These are phyloP conservation scores for Diachasmimorpha longicaudata DNA, from an alignment of 1,140 invertebrate species.

Conservation along the genomic window DNA sequence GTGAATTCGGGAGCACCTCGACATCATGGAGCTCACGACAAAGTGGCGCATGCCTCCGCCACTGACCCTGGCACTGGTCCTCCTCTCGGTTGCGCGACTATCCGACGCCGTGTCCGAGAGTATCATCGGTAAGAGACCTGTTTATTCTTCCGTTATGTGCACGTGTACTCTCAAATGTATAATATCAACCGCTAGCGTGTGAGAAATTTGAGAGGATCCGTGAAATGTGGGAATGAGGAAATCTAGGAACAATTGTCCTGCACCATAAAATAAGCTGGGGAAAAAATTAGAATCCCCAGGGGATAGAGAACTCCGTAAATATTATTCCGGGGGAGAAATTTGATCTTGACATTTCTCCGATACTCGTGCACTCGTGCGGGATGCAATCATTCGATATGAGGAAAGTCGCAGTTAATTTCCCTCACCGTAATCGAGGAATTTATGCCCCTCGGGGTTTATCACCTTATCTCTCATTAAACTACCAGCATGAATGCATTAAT, in stretches of 20 bases:
- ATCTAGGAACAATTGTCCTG: background rate
- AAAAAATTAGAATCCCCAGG: background rate
- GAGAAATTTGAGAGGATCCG: background rate
- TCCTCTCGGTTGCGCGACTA: constrained; percentile 25
- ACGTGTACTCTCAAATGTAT: background rate
- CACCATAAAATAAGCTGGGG: background rate
- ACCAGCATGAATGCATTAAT: background rate
- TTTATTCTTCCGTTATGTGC: constrained; percentile 5
- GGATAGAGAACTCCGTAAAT: background rate
- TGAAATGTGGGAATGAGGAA: background rate
- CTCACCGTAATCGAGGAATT: background rate
- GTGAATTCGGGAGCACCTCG: constrained; percentile 19
- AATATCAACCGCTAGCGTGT: background rate
- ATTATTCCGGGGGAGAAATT: background rate
- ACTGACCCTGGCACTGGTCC: constrained; percentile 37
- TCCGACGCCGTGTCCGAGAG: constrained; percentile 45
- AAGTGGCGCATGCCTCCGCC: constrained; percentile 25
- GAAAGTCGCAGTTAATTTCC: background rate
- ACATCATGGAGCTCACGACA: constrained; percentile 33
- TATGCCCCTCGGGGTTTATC: background rate
- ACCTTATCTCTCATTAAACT: background rate
- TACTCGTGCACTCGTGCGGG: background rate
- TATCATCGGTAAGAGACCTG: constrained; percentile 47
- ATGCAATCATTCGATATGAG: background rate
- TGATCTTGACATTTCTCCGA: background rate